Evolutionary conservation across 92 coral and sea anemone genomes (phyloP).

Genomic region (Parazoanthus swiftii): DNA sequence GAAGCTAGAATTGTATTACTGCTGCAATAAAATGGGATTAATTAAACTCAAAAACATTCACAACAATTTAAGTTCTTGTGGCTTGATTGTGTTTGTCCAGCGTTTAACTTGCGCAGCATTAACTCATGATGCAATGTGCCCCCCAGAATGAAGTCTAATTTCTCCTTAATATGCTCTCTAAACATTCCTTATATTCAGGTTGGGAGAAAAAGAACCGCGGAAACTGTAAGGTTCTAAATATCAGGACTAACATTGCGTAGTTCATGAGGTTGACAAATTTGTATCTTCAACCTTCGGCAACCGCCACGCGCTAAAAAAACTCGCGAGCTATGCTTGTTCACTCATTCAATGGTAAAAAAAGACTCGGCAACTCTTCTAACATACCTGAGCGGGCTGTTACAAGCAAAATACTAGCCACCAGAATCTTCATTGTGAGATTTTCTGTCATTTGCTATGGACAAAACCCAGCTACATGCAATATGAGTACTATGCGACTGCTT

Average conservation of each 20-base stretch:
- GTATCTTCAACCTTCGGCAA: not conserved
- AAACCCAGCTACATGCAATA: not conserved
- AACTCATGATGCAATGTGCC: too few species aligned
- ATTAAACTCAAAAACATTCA: too few species aligned
- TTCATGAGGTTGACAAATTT: not conserved
- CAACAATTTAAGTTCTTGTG: too few species aligned
- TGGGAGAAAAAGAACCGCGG: not conserved
- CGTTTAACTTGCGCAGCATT: too few species aligned
- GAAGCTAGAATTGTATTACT: too few species aligned
- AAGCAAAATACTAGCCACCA: not conserved
- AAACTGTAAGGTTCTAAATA: too few species aligned
- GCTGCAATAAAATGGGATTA: too few species aligned
- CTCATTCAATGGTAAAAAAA: not conserved
- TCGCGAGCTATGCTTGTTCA: not conserved
- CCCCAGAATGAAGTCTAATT: too few species aligned
- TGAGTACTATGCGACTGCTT: not conserved
- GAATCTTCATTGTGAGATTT: not conserved
- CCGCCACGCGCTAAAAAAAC: not conserved
- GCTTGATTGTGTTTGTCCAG: too few species aligned
- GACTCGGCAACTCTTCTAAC: not conserved
- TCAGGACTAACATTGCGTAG: not conserved
- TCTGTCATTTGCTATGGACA: not conserved
- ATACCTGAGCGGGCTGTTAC: not conserved
- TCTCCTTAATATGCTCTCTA: too few species aligned
- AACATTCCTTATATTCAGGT: not conserved